Evolutionary conservation across 2,113 vertebrate species (phyloP).

Genomic region (Pongo pygmaeus): DNA sequence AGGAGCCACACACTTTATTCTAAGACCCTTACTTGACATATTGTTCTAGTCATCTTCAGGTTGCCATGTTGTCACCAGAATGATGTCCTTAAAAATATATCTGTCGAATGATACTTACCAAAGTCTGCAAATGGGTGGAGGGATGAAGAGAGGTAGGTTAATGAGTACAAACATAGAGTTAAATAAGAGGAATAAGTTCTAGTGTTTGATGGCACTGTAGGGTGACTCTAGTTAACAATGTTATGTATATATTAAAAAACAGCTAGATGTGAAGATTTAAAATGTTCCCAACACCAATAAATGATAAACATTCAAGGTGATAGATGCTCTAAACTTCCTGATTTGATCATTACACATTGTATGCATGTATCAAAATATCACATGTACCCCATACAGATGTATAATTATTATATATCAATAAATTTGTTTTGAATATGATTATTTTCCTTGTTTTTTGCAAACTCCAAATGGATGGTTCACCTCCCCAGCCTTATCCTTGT

Average conservation of each 20-base stretch:
- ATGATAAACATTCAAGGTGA: background rate
- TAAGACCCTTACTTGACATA: background rate
- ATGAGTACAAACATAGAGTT: background rate
- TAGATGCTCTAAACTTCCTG: background rate
- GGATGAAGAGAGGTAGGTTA: background rate
- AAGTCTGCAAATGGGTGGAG: background rate
- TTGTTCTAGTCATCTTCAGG: background rate
- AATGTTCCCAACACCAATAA: background rate
- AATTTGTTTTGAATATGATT: background rate
- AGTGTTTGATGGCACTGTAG: background rate
- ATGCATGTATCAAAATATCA: background rate
- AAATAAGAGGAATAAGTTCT: background rate
- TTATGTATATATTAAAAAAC: background rate
- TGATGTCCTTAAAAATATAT: background rate
- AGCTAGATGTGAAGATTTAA: background rate
- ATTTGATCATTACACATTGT: background rate
- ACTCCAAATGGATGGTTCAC: background rate
- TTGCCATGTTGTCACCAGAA: background rate
- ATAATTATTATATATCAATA: background rate
- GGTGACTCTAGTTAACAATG: background rate
- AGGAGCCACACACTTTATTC: background rate
- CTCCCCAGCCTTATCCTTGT: background rate
- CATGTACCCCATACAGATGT: background rate
- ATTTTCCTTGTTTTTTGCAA: background rate
- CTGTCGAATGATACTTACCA: background rate